Evolutionary conservation across 2,113 vertebrate species (phyloP).

Genomic region (Collichthys lucidus): DNA sequence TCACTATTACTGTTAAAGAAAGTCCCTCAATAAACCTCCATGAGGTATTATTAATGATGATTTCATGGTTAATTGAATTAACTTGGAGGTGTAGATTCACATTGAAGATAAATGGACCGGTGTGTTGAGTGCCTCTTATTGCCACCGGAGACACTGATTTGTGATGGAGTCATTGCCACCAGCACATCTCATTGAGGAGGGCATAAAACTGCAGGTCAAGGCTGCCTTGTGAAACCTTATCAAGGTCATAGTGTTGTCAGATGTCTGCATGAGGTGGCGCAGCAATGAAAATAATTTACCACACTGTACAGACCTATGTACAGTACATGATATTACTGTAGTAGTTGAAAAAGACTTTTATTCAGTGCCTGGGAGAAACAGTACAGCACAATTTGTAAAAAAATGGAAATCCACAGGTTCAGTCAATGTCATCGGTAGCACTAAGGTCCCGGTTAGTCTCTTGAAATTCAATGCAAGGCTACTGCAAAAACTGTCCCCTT

Average conservation of each 20-base stretch:
- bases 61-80: background rate
- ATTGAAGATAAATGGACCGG: conserved; percentile 6
- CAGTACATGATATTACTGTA: conserved; percentile 43
- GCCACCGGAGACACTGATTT: conserved; percentile 63
- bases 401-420: conserved; percentile 68
- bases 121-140: background rate
- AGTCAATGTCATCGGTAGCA: conserved; percentile 63
- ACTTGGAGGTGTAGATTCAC: background rate
- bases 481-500: conserved; percentile 40
- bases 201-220: conserved; percentile 59
- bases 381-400: conserved; percentile 80
- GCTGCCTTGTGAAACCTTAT: conserved; percentile 20
- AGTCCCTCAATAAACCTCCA: background rate
- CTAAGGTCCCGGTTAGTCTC: conserved; percentile 54
- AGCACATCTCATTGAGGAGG: conserved; percentile 54
- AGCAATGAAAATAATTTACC: background rate
- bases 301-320: background rate
- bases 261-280: background rate
- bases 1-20: background rate
- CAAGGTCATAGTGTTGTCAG: conserved; percentile 34
- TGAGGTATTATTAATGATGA: background rate
- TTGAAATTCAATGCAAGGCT: conserved; percentile 56
- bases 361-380: conserved; percentile 85
- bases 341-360: conserved; percentile 81
- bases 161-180: conserved; percentile 54